Evolutionary conservation across 2,797 vertebrate species (phyloP), one percentile per base, ranked within the genome.

Genomic region (Parambassis ranga): DNA sequence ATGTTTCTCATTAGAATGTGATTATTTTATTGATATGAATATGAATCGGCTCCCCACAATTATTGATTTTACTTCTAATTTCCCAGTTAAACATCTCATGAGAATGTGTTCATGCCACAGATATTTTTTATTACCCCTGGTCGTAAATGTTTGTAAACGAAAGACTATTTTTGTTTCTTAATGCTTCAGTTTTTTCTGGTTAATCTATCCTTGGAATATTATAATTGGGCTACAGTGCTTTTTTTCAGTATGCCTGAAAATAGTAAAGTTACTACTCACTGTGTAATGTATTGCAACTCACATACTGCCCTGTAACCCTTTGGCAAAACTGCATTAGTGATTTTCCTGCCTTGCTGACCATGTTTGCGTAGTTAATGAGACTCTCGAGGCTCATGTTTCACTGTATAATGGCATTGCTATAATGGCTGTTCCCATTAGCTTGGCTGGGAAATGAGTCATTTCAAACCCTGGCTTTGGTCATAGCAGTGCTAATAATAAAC

Each of bases 311-410:
- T 33, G 11, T 55, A 68, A 41, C 32, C 18, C 10, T 31, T 6
- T 63, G 43, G 67, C 47, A 16, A 61, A 66, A 76, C 26, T 38
- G 11, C 65, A 16, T 78, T 13, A 22, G 26, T 55, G 6, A 46
- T 73, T 60, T 59, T 44, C 49, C 56, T 35, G 37, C 32, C 39
- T 43, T 43, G 38, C 23, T 71, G 47, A 50, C 28, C 42, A 24
- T 80, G 65, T 87, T 81, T 72, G 53, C 68, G 36, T 58, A 55
- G 39, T 53, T 71, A 24, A 81, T n/a, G 51, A 67, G 55, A 8
- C 84, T 71, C 81, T 22, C 11, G 79, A 66, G 77, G 61, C 66
- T 58, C 26, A 35, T 79, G 60, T 69, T 59, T 79, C 31, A 51
- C 38, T 46, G 44, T 58, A 5, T 77, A 72, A 81, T 75, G 72